These are phyloP conservation scores for Zaprionus kolodkinae DNA, from an alignment of 1,140 invertebrate species.

Conservation along the genomic window DNA sequence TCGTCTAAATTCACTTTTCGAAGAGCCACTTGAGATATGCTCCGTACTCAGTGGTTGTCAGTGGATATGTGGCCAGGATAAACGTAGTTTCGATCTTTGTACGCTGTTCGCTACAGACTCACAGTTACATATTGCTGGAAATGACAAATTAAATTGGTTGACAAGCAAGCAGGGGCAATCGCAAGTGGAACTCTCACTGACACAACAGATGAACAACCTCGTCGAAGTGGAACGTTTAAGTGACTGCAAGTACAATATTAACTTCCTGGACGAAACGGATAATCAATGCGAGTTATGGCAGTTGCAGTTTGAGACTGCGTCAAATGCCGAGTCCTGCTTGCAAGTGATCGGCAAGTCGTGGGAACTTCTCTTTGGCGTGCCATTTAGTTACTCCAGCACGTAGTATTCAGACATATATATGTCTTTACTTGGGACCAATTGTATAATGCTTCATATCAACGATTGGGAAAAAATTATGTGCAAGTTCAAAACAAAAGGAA, in stretches of 20 bases:
- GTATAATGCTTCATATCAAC: conserved; percentile 45
- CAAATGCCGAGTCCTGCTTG: conserved; percentile 68
- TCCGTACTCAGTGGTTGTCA: conserved; percentile 84
- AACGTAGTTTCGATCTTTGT: conserved; percentile 73
- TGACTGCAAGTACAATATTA: conserved; percentile 61
- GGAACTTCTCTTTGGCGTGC: conserved; percentile 80
- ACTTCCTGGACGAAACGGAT: conserved; percentile 78
- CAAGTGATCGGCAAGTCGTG: conserved; percentile 72
- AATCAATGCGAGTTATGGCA: conserved; percentile 75
- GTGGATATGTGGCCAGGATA: conserved; percentile 70
- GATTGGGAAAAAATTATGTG: conserved; percentile 19
- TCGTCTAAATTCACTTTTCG: conserved; percentile 51
- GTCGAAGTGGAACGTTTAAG: conserved; percentile 85
- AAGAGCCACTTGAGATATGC: conserved; percentile 83
- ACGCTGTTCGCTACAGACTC: conserved; percentile 77
- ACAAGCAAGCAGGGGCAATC: conserved; percentile 38
- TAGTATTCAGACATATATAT: conserved; percentile 34
- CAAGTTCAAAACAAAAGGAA: not conserved
- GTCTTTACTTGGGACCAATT: conserved; percentile 45
- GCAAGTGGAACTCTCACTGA: conserved; percentile 66
- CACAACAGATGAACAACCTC: conserved; percentile 85
- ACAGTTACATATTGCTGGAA: conserved; percentile 70
- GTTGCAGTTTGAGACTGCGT: conserved; percentile 68
- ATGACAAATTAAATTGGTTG: conserved; percentile 85
- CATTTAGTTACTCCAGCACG: conserved; percentile 61